These are phyloP conservation scores for Lamproptera curius DNA, from an alignment of 2,888 invertebrate genomes.

Conservation along the genomic window DNA sequence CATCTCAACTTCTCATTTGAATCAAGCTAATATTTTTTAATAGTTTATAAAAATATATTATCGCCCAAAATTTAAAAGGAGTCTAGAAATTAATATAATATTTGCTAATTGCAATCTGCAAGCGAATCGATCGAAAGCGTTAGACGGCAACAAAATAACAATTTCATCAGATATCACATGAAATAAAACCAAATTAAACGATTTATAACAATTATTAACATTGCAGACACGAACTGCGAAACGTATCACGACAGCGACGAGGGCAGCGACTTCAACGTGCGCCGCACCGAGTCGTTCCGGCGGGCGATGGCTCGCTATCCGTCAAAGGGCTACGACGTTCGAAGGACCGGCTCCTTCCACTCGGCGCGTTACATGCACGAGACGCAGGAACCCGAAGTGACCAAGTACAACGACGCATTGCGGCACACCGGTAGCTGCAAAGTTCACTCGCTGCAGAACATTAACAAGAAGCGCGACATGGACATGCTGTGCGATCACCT, in stretches of 20 bases:
- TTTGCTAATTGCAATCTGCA: no score
- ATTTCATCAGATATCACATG: no score
- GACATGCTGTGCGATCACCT: conserved; percentile 63
- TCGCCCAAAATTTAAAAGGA: no score
- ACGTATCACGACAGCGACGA: conserved; percentile 68
- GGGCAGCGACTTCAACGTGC: conserved; percentile 62
- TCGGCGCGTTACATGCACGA: conserved; percentile 59
- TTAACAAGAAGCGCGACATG: conserved; percentile 58
- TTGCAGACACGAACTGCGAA: conserved; percentile 67
- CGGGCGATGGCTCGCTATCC: conserved; percentile 48
- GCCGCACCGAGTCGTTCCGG: conserved; percentile 63
- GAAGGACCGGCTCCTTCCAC: conserved; percentile 63
- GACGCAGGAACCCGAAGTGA: conserved; percentile 38
- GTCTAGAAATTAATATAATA: no score
- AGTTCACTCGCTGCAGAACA: conserved; percentile 66
- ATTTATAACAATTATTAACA: no score
- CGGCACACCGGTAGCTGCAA: conserved; percentile 51
- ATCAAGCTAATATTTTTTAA: no score
- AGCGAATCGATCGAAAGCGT: no score
- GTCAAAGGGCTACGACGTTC: conserved; percentile 52
- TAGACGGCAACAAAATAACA: no score
- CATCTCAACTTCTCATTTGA: no score
- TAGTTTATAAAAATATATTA: no score
- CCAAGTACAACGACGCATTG: conserved; percentile 40
- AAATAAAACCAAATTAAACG: no score